phyloP scores from a whole-genome alignment of 2,113 vertebrate species.

The Microtus richardsoni region DNA sequence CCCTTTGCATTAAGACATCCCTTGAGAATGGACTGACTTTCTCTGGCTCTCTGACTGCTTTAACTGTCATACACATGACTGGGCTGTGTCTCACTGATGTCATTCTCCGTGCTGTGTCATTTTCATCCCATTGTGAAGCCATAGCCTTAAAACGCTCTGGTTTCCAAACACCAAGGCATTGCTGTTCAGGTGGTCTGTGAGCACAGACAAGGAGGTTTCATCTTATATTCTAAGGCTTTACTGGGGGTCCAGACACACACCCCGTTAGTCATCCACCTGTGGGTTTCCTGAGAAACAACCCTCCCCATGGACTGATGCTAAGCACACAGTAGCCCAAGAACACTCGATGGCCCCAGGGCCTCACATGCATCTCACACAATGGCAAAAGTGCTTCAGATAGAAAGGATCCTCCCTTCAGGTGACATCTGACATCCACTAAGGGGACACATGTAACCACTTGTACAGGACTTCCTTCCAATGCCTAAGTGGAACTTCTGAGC shows the following conservation, averaged over 20 bases:
- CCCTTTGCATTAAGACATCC: not conserved
- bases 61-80: not conserved
- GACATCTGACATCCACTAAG: not conserved
- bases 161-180: not conserved
- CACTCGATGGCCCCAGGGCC: not conserved
- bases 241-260: not conserved
- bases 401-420: not conserved
- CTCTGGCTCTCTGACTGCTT: not conserved
- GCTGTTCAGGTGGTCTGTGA: not conserved
- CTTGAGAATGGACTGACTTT: not conserved
- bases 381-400: not conserved
- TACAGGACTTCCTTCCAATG: not conserved
- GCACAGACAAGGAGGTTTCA: not conserved
- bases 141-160: not conserved
- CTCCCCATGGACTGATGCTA: not conserved
- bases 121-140: not conserved
- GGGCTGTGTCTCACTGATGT: not conserved
- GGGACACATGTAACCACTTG: not conserved
- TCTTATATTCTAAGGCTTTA: slow-evolving; percentile 26
- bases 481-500: not conserved
- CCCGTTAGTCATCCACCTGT: not conserved
- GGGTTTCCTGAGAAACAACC: not conserved
- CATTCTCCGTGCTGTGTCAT: accelerated
- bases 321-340: accelerated
- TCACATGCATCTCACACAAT: not conserved